phyloP scores from a whole-genome alignment of 1,140 invertebrate genomes.

The Nebria ingens region DNA sequence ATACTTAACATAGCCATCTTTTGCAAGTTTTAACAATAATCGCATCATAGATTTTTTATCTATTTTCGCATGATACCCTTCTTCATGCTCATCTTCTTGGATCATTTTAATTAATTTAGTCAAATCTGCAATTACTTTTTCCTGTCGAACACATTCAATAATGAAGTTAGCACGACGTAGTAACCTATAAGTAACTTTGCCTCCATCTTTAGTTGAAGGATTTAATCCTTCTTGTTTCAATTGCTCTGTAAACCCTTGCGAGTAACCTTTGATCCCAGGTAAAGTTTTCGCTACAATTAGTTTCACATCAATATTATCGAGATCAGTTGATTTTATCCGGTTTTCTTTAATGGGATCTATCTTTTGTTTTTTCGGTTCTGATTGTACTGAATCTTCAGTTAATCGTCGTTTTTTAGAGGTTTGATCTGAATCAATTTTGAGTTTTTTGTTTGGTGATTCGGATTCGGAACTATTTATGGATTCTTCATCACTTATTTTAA shows the following conservation, averaged over 20 bases:
- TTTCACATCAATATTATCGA: background rate
- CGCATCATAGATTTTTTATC: slow-evolving; percentile 51
- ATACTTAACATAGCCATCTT: slow-evolving; percentile 48
- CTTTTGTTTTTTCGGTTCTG: background rate
- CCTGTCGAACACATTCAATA: slow-evolving; percentile 43
- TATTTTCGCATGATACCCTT: slow-evolving; percentile 45
- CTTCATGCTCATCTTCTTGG: slow-evolving; percentile 40
- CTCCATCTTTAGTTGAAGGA: background rate
- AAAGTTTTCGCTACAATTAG: slow-evolving; percentile 13
- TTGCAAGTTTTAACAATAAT: slow-evolving; percentile 43
- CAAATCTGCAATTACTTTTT: slow-evolving; percentile 46
- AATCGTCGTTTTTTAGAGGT: background rate
- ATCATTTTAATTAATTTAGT: slow-evolving; percentile 45
- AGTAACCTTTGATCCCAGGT: slow-evolving; percentile 1
- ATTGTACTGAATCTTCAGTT: background rate
- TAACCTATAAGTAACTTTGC: slow-evolving; percentile 36
- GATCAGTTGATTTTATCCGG: background rate
- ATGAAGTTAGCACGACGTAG: slow-evolving; percentile 49
- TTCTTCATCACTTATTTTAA: background rate
- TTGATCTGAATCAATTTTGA: background rate
- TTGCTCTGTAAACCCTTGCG: background rate
- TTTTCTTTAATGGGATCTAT: background rate
- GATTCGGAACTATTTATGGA: background rate
- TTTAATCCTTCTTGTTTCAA: background rate
- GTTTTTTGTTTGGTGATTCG: background rate